Evolutionary conservation across 2,888 invertebrate genomes (phyloP).

Genomic region (Congeria kusceri): DNA sequence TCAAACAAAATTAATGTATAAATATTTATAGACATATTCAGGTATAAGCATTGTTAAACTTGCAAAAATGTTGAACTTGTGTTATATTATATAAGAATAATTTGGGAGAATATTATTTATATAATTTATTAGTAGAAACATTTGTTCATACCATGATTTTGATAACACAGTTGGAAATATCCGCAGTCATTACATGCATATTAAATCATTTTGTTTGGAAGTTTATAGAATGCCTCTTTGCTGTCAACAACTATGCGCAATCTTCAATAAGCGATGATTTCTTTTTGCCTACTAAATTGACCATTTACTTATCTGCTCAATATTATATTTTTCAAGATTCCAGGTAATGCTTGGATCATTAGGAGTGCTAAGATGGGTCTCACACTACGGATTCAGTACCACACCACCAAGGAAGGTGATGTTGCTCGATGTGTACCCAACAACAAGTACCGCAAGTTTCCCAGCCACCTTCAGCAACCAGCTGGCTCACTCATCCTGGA

Average conservation of each 20-base stretch:
- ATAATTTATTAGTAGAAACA: too few relatives aligned
- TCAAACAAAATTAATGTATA: too few relatives aligned
- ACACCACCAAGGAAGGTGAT: constrained; percentile 4
- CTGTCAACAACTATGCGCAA: neutral
- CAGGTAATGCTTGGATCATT: neutral
- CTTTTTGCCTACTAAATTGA: neutral
- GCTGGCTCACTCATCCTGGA: constrained; percentile 47
- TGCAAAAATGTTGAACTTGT: too few relatives aligned
- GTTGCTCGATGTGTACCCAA: constrained; percentile 53
- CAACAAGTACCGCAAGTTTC: constrained; percentile 39
- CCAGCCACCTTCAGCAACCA: constrained; percentile 20
- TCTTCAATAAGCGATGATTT: neutral
- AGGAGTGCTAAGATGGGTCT: neutral
- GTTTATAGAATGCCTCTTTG: too few relatives aligned
- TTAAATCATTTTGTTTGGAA: too few relatives aligned
- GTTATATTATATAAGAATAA: too few relatives aligned
- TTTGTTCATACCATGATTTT: too few relatives aligned
- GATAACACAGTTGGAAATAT: too few relatives aligned
- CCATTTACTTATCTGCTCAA: neutral
- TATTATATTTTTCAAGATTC: neutral
- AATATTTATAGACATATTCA: too few relatives aligned
- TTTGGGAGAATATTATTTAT: too few relatives aligned
- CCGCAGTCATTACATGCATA: too few relatives aligned
- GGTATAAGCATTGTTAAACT: too few relatives aligned
- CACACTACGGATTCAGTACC: neutral